Base-by-base conservation (phyloP, 2,888 invertebrate genomes). In the Papilio demoleus region DNA sequence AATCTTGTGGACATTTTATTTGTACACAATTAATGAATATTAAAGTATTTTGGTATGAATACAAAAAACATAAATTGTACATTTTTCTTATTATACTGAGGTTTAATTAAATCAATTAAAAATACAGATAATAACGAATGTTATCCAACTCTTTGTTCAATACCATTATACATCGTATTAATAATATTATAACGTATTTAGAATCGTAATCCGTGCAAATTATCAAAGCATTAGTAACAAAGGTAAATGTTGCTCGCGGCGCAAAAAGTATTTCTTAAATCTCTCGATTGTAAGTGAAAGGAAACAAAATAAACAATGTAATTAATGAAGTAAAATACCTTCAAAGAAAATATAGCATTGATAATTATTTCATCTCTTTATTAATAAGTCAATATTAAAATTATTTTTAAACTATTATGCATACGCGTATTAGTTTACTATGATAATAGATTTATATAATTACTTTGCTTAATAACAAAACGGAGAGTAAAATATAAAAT, bases 151-250 rank as follows among this genome's bases (percentile, higher is more conserved):
- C n/a, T 40, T 40, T n/a, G 5, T n/a, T 40, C 2, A 6, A 19
- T 45, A 40, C 40, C 17, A 6, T 8, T 40, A 8, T n/a, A 17
- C 40, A 40, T n/a, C 6, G n/a, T n/a, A n/a, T n/a, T n/a, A n/a
- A n/a, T 40, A 11, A 45, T 19, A 45, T 45, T 47, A 11, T 24
- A n/a, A n/a, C n/a, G 22, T 47, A 24, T 47, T 47, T 22, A 24
- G 14, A 24, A 24, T 47, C 24, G 12, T 8, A 8, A 12, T 34
- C 42, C 14, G 9, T 19, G 12, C 6, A 17, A 11, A 45, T 19
- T 45, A 45, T 45, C 45, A 45, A 47, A n/a, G n/a, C n/a, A n/a
- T n/a, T n/a, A 47, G 14, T 4, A 22, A 45, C n/a, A 65, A 58
- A 58, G 11, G 8, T 8, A 19, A 65, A 34, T 0, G 34, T 45